phyloP scores from a whole-genome alignment of 1,140 invertebrate genomes.

The Rhagoletis zephyria region DNA sequence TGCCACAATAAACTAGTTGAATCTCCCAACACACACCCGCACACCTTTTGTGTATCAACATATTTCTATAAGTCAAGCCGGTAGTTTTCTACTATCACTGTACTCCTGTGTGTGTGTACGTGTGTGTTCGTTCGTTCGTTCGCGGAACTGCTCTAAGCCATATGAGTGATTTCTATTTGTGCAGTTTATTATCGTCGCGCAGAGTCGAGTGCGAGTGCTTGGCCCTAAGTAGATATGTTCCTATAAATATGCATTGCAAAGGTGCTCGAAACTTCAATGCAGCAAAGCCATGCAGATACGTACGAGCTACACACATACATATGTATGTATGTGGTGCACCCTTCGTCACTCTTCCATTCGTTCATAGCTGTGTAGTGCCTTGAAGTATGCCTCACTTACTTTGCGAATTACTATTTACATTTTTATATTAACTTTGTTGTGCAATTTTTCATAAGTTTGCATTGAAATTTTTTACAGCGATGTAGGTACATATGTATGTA shows the following conservation, averaged over 20 bases:
- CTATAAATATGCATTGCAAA: background rate
- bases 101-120: background rate
- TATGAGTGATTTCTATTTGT: constrained; percentile 11
- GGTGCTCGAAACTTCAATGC: background rate
- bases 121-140: background rate
- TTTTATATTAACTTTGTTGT: constrained; percentile 1
- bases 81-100: background rate
- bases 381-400: constrained; percentile 18
- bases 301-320: no score
- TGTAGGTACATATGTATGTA: background rate
- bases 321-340: background rate
- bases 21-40: background rate
- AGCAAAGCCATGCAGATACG: no score
- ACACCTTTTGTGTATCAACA: no score
- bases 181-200: constrained; percentile 16
- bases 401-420: background rate
- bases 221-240: no score
- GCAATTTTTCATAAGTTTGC: background rate
- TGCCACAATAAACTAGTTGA: constrained; percentile 40
- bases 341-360: background rate
- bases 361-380: background rate
- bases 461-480: background rate
- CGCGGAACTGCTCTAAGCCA: background rate
- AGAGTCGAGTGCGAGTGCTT: background rate
- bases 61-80: background rate